These are phyloP conservation scores for Apoda limacodes DNA, from an alignment of 2,888 invertebrate genomes.

Conservation along the genomic window DNA sequence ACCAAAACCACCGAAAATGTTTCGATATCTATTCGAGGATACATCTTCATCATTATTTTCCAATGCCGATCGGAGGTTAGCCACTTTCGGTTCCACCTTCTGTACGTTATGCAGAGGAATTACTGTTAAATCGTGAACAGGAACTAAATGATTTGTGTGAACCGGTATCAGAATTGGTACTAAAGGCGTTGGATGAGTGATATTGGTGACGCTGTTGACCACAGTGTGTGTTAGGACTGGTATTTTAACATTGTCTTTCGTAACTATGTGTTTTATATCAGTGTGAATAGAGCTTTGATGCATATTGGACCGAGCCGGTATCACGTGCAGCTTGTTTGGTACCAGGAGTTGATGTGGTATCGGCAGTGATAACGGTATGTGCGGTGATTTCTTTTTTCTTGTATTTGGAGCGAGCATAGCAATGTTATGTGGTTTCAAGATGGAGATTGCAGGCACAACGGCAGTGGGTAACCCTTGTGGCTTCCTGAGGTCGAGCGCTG, in stretches of 20 bases:
- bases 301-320: conserved; percentile 37
- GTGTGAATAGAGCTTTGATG: conserved; percentile 32
- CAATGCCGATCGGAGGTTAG: conserved; percentile 28
- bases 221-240: conserved; percentile 33
- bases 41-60: conserved; percentile 33
- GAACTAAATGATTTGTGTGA: conserved; percentile 33
- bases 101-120: conserved; percentile 36
- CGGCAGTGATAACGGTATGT: conserved; percentile 30
- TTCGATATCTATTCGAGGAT: conserved; percentile 32
- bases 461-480: too few relatives aligned
- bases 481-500: too few relatives aligned
- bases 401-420: neutral
- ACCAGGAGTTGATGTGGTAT: conserved; percentile 30
- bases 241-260: conserved; percentile 28
- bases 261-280: conserved; percentile 26
- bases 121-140: conserved; percentile 46
- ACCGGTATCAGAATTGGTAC: conserved; percentile 34
- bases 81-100: conserved; percentile 25
- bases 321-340: conserved; percentile 39
- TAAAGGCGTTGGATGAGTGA: conserved; percentile 30
- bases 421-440: neutral
- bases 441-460: neutral
- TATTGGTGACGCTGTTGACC: conserved; percentile 29
- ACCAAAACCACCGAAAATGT: conserved; percentile 51
- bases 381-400: conserved; percentile 31